Evolutionary conservation across 2,888 invertebrate genomes (phyloP).

Genomic region (Branchellion lobata): DNA sequence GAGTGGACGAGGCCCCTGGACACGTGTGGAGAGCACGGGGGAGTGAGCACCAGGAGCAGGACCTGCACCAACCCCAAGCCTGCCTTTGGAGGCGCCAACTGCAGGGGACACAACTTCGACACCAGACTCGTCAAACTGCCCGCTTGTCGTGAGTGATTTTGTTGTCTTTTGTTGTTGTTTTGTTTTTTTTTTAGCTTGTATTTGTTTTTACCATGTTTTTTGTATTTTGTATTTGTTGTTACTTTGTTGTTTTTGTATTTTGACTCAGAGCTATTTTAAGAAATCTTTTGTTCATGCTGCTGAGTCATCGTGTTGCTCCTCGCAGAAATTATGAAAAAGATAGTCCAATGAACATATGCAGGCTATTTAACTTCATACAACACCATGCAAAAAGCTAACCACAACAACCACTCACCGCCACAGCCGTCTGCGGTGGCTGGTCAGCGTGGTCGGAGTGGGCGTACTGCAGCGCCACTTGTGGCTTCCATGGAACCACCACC

Average conservation of each 20-base stretch:
- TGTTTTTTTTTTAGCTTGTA: too few species aligned
- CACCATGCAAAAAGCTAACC: too few species aligned
- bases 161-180: too few species aligned
- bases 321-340: too few species aligned
- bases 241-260: too few species aligned
- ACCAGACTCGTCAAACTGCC: conserved; percentile 23
- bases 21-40: conserved; percentile 48
- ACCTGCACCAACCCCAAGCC: conserved; percentile 44
- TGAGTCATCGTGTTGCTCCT: too few species aligned
- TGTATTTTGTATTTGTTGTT: too few species aligned
- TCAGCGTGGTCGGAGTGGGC: conserved; percentile 46
- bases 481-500: conserved; percentile 53
- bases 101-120: conserved; percentile 32
- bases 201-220: too few species aligned
- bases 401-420: neutral
- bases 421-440: conserved; percentile 49
- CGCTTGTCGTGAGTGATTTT: conserved; percentile 36
- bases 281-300: too few species aligned
- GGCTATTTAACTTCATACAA: too few species aligned
- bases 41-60: conserved; percentile 10
- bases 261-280: too few species aligned
- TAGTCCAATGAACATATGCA: too few species aligned
- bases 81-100: conserved; percentile 44
- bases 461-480: conserved; percentile 44
- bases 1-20: conserved; percentile 43